Percentiles rank a stretch among this genome's conserved stretches.
Conservation (phyloP, 2,113 vertebrate species). For the Hypomesus transpacificus region DNA sequence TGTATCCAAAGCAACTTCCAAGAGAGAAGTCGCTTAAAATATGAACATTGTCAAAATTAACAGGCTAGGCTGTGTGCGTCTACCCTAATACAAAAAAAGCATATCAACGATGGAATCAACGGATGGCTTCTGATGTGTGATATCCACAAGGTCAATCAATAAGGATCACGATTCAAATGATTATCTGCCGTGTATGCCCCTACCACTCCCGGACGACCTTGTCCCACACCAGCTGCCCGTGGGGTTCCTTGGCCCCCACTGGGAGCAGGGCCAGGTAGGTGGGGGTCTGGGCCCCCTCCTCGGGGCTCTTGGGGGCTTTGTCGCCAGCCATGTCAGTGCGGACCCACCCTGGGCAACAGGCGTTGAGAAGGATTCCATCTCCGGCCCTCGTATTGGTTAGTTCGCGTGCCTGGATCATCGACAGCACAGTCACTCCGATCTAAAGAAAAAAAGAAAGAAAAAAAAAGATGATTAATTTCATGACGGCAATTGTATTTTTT, state of each 20-base stretch:
- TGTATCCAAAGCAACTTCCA: no score
- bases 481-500: background rate
- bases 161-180: background rate
- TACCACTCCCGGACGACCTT: conserved; percentile 54
- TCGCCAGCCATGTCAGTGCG: conserved; percentile 53
- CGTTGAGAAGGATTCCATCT: conserved; percentile 57
- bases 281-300: conserved; percentile 56
- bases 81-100: no score
- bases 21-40: no score
- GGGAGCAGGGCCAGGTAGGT: conserved; percentile 54
- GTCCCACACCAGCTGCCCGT: conserved; percentile 55
- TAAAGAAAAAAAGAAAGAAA: conserved; percentile 16
- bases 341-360: conserved; percentile 61
- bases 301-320: conserved; percentile 49
- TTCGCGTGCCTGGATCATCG: conserved; percentile 51
- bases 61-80: no score
- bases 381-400: conserved; percentile 36
- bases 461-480: background rate
- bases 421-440: conserved; percentile 56
- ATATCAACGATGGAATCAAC: no score
- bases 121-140: background rate
- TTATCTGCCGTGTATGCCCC: background rate
- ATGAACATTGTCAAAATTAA: no score
- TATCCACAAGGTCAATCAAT: background rate
- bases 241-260: conserved; percentile 38